These are phyloP conservation scores for Drosophila tani DNA, from an alignment of 1,140 invertebrate species.

Conservation along the genomic window DNA sequence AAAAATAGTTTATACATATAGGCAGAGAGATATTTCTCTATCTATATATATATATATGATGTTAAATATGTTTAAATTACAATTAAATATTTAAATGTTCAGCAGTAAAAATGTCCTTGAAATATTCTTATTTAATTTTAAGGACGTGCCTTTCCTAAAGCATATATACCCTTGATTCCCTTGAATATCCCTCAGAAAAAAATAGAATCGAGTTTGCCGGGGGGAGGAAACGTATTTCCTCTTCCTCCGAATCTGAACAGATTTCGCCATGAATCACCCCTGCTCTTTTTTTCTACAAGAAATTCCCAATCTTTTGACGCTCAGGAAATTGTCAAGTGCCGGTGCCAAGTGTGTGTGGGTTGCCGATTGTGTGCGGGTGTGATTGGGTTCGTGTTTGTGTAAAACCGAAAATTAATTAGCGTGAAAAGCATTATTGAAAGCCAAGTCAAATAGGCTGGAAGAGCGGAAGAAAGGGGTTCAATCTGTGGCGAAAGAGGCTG, in stretches of 20 bases:
- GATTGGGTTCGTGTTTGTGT: constrained; percentile 50
- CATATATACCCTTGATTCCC: neutral
- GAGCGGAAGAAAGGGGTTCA: neutral
- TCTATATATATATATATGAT: no score
- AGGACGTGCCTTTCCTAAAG: neutral
- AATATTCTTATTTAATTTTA: neutral
- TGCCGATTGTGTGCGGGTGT: constrained; percentile 23
- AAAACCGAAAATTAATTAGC: constrained; percentile 80
- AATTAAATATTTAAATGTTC: no score
- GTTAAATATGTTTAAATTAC: no score
- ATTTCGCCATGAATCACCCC: constrained; percentile 30
- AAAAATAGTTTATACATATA: no score
- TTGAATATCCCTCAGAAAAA: neutral
- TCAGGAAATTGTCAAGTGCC: constrained; percentile 70
- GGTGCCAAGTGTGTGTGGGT: constrained; percentile 24
- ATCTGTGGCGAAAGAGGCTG: neutral
- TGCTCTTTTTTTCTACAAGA: constrained; percentile 11
- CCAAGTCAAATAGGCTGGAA: constrained; percentile 40
- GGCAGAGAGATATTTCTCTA: no score
- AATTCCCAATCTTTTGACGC: constrained; percentile 48
- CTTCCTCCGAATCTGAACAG: constrained; percentile 4
- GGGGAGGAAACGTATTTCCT: constrained; percentile 28
- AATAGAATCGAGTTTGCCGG: constrained; percentile 7
- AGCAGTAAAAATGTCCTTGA: neutral
- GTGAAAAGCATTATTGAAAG: constrained; percentile 80